These are phyloP conservation scores for Machaerirhynchus nigripectus DNA, from an alignment of 2,113 vertebrate genomes.

Conservation along the genomic window DNA sequence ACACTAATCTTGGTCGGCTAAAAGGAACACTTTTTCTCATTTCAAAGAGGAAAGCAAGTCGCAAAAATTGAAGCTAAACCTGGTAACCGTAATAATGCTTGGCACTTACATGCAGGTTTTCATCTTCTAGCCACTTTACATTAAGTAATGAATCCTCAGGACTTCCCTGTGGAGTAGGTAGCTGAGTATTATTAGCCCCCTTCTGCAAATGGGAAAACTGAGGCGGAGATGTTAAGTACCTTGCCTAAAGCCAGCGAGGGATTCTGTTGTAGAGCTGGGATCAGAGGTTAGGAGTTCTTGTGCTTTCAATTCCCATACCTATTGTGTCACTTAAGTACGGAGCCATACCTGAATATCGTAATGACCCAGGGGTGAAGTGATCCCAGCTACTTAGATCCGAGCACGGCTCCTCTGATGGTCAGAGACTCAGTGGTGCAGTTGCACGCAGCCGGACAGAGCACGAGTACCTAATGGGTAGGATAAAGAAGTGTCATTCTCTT, in stretches of 20 bases:
- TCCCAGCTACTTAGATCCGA: neutral
- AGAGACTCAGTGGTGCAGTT: neutral
- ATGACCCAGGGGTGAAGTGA: neutral
- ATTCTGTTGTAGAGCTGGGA: slow-evolving; percentile 1
- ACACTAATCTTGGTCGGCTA: neutral
- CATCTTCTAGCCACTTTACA: slow-evolving; percentile 47
- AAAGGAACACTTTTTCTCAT: slow-evolving; percentile 8
- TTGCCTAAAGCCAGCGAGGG: neutral
- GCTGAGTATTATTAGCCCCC: slow-evolving; percentile 13
- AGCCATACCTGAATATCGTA: neutral
- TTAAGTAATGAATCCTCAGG: slow-evolving; percentile 46
- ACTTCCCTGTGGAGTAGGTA: slow-evolving; percentile 18
- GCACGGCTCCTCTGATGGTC: neutral
- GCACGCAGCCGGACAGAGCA: accelerated
- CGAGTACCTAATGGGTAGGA: neutral
- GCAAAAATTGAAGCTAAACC: slow-evolving; percentile 24
- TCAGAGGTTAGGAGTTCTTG: slow-evolving; percentile 45
- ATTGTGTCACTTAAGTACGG: slow-evolving; percentile 21
- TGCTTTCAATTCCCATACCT: slow-evolving; percentile 29
- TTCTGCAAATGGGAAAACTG: slow-evolving; percentile 3
- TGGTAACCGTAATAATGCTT: slow-evolving; percentile 9
- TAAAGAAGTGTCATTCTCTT: neutral
- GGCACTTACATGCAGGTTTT: slow-evolving; percentile 50
- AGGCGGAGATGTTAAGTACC: neutral
- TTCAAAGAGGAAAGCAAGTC: neutral